A percentile compares a stretch with the other conserved stretches of the same genome.
Conservation (phyloP, 2,888 invertebrate species). For the Epicampocera succincta region DNA sequence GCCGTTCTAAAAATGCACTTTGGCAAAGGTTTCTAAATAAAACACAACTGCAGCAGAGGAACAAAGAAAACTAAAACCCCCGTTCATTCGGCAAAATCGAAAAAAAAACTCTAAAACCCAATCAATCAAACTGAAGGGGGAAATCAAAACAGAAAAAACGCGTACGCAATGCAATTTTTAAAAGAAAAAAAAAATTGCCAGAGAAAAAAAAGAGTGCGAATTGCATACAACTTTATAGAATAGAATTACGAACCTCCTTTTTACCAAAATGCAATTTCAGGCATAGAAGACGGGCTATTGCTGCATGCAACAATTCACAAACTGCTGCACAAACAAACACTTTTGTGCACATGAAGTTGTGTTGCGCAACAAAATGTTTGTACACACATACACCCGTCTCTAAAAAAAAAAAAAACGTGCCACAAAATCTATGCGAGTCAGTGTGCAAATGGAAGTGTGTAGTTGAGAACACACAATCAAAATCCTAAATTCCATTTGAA, state of each 20-base stretch:
- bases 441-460: slow-evolving; percentile 26
- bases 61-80: slow-evolving; percentile 66
- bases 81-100: slow-evolving; percentile 10
- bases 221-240: slow-evolving; percentile 65
- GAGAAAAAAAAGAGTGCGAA: slow-evolving; percentile 61
- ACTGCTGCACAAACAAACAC: not conserved
- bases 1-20: slow-evolving; percentile 38
- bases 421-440: slow-evolving; percentile 63
- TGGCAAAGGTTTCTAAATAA: slow-evolving; percentile 64
- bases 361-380: slow-evolving; percentile 49
- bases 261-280: slow-evolving; percentile 64
- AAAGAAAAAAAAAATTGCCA: slow-evolving; percentile 34
- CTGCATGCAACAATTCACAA: slow-evolving; percentile 45
- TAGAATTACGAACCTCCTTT: slow-evolving; percentile 64
- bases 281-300: slow-evolving; percentile 50
- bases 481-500: slow-evolving; percentile 79
- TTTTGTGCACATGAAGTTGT: slow-evolving; percentile 9
- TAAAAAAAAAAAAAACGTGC: slow-evolving; percentile 11
- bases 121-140: slow-evolving; percentile 66
- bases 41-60: slow-evolving; percentile 52
- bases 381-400: slow-evolving; percentile 11
- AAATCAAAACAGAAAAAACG: slow-evolving; percentile 59
- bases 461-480: slow-evolving; percentile 68
- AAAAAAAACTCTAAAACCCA: slow-evolving; percentile 58
- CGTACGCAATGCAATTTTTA: slow-evolving; percentile 67